These are phyloP conservation scores for Oncorhynchus kisutch DNA, from an alignment of 2,113 vertebrate species.

Conservation along the genomic window DNA sequence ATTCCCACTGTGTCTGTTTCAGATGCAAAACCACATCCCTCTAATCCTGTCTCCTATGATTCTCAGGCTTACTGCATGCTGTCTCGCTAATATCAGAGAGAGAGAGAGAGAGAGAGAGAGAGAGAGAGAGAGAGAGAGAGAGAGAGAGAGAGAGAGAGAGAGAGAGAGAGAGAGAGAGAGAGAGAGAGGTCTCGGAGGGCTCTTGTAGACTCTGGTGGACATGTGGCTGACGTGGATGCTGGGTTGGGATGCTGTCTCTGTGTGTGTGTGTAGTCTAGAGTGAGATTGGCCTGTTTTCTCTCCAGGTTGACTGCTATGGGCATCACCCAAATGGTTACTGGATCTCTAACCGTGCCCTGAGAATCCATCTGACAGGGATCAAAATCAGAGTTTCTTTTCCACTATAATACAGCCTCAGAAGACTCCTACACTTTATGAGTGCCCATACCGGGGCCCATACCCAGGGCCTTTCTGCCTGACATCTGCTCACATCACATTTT, in stretches of 20 bases:
- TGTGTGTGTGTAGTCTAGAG: background rate
- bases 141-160: too few species aligned
- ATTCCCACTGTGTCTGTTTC: background rate
- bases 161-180: too few species aligned
- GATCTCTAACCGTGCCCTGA: background rate
- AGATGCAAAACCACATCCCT: background rate
- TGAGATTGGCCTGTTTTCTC: background rate
- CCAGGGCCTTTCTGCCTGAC: constrained; percentile 29
- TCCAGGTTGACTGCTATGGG: background rate
- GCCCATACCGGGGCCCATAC: too few species aligned
- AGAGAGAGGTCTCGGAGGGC: too few species aligned
- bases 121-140: too few species aligned
- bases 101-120: background rate
- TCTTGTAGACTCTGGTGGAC: too few species aligned
- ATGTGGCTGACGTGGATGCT: background rate
- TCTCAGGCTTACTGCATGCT: too few species aligned
- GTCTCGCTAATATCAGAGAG: background rate
- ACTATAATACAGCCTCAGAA: constrained; percentile 21
- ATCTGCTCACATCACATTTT: constrained; percentile 38
- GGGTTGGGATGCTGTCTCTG: background rate
- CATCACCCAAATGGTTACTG: background rate
- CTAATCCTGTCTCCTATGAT: background rate
- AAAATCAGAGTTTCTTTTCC: constrained; percentile 37
- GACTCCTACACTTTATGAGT: constrained; percentile 7
- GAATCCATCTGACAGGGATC: constrained; percentile 32